phyloP scores from a whole-genome alignment of 1,140 invertebrate genomes.

The Elysia chlorotica region DNA sequence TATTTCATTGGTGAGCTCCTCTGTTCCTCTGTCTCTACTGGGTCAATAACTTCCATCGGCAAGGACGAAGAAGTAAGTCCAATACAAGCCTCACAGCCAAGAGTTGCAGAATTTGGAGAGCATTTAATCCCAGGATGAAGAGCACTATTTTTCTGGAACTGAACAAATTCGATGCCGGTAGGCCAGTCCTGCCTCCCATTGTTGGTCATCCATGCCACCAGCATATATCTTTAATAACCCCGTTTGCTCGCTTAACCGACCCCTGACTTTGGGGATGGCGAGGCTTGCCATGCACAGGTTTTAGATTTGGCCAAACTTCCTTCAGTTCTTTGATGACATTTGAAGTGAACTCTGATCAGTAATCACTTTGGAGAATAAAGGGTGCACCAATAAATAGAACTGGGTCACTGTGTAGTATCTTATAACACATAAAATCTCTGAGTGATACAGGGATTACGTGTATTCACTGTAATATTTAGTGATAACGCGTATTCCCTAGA shows the following conservation, averaged over 20 bases:
- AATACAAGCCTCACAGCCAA: slow-evolving; percentile 27
- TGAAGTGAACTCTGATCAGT: slow-evolving; percentile 35
- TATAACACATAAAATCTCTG: too few relatives aligned
- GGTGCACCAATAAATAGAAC: slow-evolving; percentile 35
- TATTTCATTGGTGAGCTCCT: too few relatives aligned
- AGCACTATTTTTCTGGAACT: slow-evolving; percentile 18
- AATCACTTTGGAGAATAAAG: slow-evolving; percentile 36
- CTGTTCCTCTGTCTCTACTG: background rate
- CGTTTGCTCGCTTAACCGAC: slow-evolving; percentile 32
- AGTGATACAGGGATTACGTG: too few relatives aligned
- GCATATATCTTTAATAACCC: slow-evolving; percentile 38
- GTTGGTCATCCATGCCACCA: slow-evolving; percentile 32
- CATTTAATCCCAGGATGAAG: background rate
- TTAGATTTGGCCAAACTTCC: slow-evolving; percentile 27
- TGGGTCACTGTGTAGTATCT: too few relatives aligned
- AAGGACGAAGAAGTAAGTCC: slow-evolving; percentile 18
- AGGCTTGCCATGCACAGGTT: slow-evolving; percentile 36
- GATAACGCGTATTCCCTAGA: too few relatives aligned
- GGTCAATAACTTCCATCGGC: slow-evolving; percentile 10
- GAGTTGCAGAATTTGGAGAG: slow-evolving; percentile 1
- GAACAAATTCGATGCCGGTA: slow-evolving; percentile 32
- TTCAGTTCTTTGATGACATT: slow-evolving; percentile 31
- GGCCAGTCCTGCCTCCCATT: slow-evolving; percentile 32
- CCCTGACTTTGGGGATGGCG: slow-evolving; percentile 39
- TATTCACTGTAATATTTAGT: too few relatives aligned